These are phyloP conservation scores for Clupea harengus DNA, from an alignment of 2,113 vertebrate genomes.

Conservation along the genomic window DNA sequence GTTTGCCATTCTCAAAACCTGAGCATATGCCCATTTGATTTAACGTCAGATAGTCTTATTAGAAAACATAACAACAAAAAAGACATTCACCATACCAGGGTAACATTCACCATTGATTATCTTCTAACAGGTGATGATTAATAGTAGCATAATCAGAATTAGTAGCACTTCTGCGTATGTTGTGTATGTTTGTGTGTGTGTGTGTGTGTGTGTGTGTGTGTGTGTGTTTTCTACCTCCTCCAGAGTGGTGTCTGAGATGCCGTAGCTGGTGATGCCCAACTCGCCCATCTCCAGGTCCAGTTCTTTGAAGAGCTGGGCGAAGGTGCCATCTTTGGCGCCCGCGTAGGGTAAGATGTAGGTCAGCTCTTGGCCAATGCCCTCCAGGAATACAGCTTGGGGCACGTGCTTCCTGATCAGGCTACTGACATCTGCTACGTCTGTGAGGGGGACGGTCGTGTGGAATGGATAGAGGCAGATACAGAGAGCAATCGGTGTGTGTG, in stretches of 20 bases:
- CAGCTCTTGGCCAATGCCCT: constrained; percentile 92
- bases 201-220: neutral
- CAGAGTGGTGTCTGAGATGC: constrained; percentile 93
- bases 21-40: too few species aligned
- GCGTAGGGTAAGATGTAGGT: constrained; percentile 90
- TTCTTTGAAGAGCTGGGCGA: constrained; percentile 87
- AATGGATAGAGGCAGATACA: neutral
- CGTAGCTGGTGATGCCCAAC: constrained; percentile 90
- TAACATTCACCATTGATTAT: too few species aligned
- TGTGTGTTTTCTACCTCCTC: constrained; percentile 79
- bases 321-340: constrained; percentile 88
- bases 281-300: constrained; percentile 83
- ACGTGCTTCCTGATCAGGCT: constrained; percentile 71
- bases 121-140: too few species aligned
- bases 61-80: too few species aligned
- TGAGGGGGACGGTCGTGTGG: neutral
- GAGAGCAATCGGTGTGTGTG: neutral
- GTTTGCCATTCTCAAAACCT: too few species aligned
- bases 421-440: constrained; percentile 61
- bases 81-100: too few species aligned
- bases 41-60: too few species aligned
- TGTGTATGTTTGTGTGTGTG: neutral
- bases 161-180: neutral
- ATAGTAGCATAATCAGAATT: too few species aligned
- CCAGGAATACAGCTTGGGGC: constrained; percentile 83